These are phyloP conservation scores for Cardiocondyla obscurior DNA, from an alignment of 1,140 invertebrate genomes.

Conservation along the genomic window DNA sequence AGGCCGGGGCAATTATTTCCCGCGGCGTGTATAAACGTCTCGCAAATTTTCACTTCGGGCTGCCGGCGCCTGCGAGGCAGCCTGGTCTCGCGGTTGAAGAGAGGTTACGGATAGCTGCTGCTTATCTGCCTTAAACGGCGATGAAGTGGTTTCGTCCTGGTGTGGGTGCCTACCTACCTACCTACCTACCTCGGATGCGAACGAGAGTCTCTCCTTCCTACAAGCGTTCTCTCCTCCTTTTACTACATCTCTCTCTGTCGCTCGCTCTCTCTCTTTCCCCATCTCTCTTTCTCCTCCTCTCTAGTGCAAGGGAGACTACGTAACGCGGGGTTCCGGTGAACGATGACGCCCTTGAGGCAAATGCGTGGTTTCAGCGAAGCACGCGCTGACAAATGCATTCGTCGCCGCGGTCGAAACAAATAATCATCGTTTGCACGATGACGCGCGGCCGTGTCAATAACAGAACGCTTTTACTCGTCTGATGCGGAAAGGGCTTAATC, in stretches of 20 bases:
- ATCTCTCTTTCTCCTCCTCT: too few relatives aligned
- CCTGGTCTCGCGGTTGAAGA: constrained; percentile 45
- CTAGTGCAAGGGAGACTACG: constrained; percentile 44
- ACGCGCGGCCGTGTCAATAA: constrained; percentile 58
- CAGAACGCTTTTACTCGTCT: constrained; percentile 52
- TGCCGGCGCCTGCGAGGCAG: constrained; percentile 28
- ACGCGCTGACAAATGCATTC: constrained; percentile 65
- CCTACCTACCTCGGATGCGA: constrained; percentile 53
- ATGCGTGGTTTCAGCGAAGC: constrained; percentile 62
- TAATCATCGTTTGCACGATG: constrained; percentile 63
- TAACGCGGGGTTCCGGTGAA: constrained; percentile 56
- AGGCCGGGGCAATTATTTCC: constrained; percentile 35
- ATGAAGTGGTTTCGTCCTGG: constrained; percentile 60
- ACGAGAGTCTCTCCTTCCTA: constrained; percentile 40
- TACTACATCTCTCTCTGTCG: constrained; percentile 4
- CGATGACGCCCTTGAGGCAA: constrained; percentile 65
- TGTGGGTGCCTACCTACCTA: constrained; percentile 47
- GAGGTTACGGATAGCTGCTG: constrained; percentile 62
- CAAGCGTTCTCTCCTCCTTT: neutral
- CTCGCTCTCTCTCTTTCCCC: constrained; percentile 17
- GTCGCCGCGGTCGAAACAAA: constrained; percentile 63
- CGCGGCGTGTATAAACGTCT: constrained; percentile 48
- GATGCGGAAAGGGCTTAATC: constrained; percentile 51
- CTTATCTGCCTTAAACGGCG: constrained; percentile 59
- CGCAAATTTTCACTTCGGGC: constrained; percentile 55